Conservation (phyloP, 2,888 invertebrate genomes). For the Pyrrhosoma nymphula region DNA sequence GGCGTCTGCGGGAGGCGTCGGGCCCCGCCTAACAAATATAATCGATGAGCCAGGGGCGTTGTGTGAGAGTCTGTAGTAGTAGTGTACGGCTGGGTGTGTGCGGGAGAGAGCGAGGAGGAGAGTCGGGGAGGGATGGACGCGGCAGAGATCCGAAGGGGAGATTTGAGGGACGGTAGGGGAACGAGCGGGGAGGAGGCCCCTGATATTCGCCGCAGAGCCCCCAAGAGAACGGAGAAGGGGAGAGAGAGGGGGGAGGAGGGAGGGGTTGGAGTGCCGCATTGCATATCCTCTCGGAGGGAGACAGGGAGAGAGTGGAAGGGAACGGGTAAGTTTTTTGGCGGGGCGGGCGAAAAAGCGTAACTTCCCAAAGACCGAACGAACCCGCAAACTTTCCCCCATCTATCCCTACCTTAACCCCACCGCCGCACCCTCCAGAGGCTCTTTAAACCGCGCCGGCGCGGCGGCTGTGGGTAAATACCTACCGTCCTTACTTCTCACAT, state of each 20-base stretch:
- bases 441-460: no score
- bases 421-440: no score
- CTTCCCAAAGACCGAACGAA: constrained; percentile 16
- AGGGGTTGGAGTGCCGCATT: not conserved
- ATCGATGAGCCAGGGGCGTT: not conserved
- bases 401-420: not conserved
- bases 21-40: not conserved
- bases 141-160: not conserved
- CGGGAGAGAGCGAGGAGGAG: no score
- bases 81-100: no score
- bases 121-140: no score
- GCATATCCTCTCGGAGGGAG: not conserved
- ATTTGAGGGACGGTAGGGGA: not conserved
- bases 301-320: not conserved
- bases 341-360: not conserved
- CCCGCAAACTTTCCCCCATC: not conserved
- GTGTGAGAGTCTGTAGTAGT: not conserved
- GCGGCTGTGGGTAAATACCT: not conserved
- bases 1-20: not conserved
- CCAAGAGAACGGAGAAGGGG: not conserved
- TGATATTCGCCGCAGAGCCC: constrained; percentile 14
- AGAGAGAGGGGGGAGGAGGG: not conserved
- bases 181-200: not conserved
- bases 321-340: no score
- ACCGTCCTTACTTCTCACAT: not conserved